phyloP scores from a whole-genome alignment of 2,888 invertebrate genomes.

The Corythucha ciliata region DNA sequence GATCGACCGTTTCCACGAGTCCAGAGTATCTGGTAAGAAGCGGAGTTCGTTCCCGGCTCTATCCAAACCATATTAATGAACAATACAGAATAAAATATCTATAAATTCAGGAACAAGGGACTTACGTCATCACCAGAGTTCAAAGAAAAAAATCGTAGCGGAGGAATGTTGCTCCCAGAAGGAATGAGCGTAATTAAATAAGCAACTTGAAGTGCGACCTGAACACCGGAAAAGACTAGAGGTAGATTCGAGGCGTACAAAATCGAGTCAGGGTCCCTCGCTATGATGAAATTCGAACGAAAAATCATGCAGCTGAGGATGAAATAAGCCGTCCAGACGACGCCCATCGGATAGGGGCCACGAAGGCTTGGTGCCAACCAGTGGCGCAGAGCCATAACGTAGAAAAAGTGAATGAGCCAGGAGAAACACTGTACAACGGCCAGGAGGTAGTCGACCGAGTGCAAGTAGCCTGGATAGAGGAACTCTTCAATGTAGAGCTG shows the following conservation, averaged over 20 bases:
- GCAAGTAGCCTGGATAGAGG: conserved; percentile 37
- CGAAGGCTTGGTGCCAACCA: conserved; percentile 54
- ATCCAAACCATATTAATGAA: not conserved
- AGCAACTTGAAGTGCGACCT: conserved; percentile 37
- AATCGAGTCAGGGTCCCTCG: conserved; percentile 18
- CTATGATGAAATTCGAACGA: conserved; percentile 47
- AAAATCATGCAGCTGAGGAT: conserved; percentile 59
- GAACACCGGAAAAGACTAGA: conserved; percentile 38
- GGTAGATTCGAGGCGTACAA: conserved; percentile 43
- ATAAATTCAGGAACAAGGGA: not conserved
- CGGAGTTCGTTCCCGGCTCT: conserved; percentile 31
- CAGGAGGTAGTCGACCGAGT: conserved; percentile 59
- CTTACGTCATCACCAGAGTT: conserved; percentile 20
- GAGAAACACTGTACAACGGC: conserved; percentile 61
- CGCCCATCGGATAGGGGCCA: conserved; percentile 60
- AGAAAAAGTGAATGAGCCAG: conserved; percentile 75
- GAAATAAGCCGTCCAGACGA: conserved; percentile 59
- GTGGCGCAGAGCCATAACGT: conserved; percentile 55
- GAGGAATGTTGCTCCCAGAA: conserved; percentile 18
- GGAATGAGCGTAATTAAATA: conserved; percentile 34
- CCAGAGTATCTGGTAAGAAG: conserved; percentile 47
- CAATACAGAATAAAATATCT: not conserved
- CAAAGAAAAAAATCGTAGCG: conserved; percentile 21
- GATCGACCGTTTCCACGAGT: conserved; percentile 56
- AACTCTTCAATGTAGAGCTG: conserved; percentile 45